Percentiles rank a stretch among this genome's conserved stretches.
Conservation (phyloP, 2,888 invertebrate species). For the Rhagium mordax region DNA sequence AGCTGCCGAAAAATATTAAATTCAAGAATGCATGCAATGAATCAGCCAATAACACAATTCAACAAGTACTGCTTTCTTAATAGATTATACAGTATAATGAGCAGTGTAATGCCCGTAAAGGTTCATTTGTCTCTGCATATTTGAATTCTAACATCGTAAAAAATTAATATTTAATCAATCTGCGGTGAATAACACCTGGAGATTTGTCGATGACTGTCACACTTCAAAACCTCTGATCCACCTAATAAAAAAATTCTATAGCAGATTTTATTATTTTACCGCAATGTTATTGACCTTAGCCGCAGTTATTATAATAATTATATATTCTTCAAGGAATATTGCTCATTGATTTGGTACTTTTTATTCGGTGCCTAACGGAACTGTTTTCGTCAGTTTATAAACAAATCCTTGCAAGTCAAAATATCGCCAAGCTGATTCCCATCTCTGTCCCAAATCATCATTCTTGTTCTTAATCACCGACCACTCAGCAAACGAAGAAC, state of each 20-base stretch:
- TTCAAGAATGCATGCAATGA: not conserved
- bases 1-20: not conserved
- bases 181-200: constrained; percentile 17
- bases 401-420: too few relatives aligned
- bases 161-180: constrained; percentile 23
- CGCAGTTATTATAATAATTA: too few relatives aligned
- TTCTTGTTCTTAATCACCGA: not conserved
- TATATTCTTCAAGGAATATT: too few relatives aligned
- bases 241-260: constrained; percentile 3
- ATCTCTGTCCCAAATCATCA: too few relatives aligned
- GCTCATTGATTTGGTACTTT: too few relatives aligned
- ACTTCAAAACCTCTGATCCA: constrained; percentile 1
- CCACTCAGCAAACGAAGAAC: not conserved
- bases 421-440: too few relatives aligned
- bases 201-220: not conserved
- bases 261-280: not conserved
- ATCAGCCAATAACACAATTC: not conserved
- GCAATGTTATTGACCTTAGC: constrained; percentile 26
- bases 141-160: constrained; percentile 24
- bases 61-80: not conserved
- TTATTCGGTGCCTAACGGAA: too few relatives aligned
- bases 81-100: constrained; percentile 6
- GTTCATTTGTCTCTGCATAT: constrained; percentile 18
- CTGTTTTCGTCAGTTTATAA: too few relatives aligned
- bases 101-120: not conserved